Percentiles rank a stretch among this genome's conserved stretches.
Evolutionary conservation across 2,888 invertebrate species (phyloP).

Genomic region (Eupsilia transversa): DNA sequence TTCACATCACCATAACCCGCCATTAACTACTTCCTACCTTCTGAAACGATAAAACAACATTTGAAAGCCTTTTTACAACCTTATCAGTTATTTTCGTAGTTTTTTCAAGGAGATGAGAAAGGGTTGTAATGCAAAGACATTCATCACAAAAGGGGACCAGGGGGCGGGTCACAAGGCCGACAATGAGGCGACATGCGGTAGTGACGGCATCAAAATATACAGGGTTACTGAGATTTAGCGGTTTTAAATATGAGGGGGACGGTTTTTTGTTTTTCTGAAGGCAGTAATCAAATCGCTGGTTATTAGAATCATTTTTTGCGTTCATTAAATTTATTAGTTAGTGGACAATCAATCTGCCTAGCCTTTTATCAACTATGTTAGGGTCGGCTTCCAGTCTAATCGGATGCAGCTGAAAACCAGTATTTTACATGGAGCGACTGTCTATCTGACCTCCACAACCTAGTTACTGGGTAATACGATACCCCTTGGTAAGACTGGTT

Average conservation of each 20-base stretch:
- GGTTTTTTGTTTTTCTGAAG: not conserved
- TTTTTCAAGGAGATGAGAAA: constrained; percentile 28
- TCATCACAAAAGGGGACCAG: constrained; percentile 52
- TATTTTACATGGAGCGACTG: too few species aligned
- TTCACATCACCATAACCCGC: not conserved
- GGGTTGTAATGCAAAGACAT: constrained; percentile 46
- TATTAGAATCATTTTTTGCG: not conserved
- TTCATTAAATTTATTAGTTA: not conserved
- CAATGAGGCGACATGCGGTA: constrained; percentile 36
- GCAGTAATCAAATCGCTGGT: not conserved
- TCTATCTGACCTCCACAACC: too few species aligned
- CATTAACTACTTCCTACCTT: constrained; percentile 21
- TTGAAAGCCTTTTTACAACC: constrained; percentile 39
- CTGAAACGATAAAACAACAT: constrained; percentile 29
- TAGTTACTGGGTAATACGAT: too few species aligned
- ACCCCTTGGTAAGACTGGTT: too few species aligned
- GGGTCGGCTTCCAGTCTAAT: too few species aligned
- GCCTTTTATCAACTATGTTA: too few species aligned
- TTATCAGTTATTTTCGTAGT: constrained; percentile 36
- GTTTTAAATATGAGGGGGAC: not conserved
- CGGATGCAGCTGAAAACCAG: too few species aligned
- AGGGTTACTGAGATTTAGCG: constrained; percentile 12
- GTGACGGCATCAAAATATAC: constrained; percentile 45
- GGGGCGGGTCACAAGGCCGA: constrained; percentile 47
- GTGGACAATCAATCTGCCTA: too few species aligned